phyloP scores from a whole-genome alignment of 2,113 vertebrate species.

The Pavo muticus region DNA sequence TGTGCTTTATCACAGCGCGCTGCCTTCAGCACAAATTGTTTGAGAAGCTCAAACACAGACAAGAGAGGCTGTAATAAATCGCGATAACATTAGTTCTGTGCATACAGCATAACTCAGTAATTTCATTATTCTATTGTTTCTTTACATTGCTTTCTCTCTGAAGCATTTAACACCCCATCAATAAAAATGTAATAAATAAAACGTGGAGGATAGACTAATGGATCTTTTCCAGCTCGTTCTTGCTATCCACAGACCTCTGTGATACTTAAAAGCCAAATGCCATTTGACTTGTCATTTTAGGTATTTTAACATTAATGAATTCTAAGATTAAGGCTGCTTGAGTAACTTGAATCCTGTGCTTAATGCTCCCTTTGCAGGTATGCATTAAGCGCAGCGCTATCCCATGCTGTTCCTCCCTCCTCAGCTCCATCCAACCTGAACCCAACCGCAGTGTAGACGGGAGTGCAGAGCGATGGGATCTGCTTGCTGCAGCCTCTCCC shows the following conservation, averaged over 20 bases:
- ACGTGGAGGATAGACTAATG: neutral
- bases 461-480: neutral
- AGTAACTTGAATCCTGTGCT: neutral
- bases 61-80: slow-evolving; percentile 3
- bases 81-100: neutral
- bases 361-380: neutral
- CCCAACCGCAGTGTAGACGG: neutral
- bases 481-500: neutral
- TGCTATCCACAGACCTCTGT: neutral
- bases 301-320: neutral
- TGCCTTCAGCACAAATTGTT: neutral
- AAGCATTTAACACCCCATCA: slow-evolving; percentile 23
- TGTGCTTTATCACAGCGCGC: neutral
- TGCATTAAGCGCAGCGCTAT: neutral
- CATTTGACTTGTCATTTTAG: neutral
- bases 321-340: neutral
- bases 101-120: neutral
- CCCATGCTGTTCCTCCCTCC: neutral
- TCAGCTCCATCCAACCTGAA: neutral
- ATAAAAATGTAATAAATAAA: neutral
- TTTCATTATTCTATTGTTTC: slow-evolving; percentile 9
- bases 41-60: neutral
- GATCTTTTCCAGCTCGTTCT: neutral
- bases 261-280: neutral
- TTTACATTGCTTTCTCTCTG: slow-evolving; percentile 14